A percentile compares a stretch with the other conserved stretches of the same genome.
Conservation (phyloP, 1,140 invertebrate species). For the Trichonephila clavipes region DNA sequence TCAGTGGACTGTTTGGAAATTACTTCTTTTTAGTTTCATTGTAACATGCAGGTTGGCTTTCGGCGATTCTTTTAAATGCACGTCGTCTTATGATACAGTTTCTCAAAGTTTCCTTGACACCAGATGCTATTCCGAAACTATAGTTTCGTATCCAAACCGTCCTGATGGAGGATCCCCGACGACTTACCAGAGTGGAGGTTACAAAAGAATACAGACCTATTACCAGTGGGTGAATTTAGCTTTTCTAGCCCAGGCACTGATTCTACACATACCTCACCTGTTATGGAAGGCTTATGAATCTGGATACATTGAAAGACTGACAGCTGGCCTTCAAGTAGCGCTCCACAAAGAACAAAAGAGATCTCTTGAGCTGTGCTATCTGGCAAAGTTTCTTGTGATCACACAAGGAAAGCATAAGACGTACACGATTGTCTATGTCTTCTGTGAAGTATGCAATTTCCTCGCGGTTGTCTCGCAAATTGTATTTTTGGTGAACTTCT, state of each 20-base stretch:
- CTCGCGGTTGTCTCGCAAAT: neutral
- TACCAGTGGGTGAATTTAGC: conserved; percentile 39
- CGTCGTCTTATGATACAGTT: neutral
- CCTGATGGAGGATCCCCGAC: neutral
- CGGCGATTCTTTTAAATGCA: conserved; percentile 26
- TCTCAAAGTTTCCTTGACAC: conserved; percentile 17
- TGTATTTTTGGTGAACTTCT: conserved; percentile 36
- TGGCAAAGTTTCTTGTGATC: neutral
- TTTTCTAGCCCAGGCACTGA: conserved; percentile 15
- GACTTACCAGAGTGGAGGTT: neutral
- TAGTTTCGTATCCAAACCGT: neutral
- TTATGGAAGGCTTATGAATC: conserved; percentile 35
- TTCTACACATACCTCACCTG: conserved; percentile 7
- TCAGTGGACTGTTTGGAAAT: neutral
- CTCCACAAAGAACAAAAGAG: conserved; percentile 39
- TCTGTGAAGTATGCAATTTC: conserved; percentile 40
- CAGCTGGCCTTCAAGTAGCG: neutral
- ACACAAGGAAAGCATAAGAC: conserved; percentile 34
- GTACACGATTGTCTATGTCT: neutral
- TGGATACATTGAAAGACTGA: neutral
- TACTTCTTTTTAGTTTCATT: conserved; percentile 15
- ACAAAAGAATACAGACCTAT: neutral
- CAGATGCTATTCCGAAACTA: conserved; percentile 38
- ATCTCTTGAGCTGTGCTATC: neutral
- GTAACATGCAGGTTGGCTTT: neutral